phyloP scores from a whole-genome alignment of 2,888 invertebrate species.

The Dysmachus trigonus region DNA sequence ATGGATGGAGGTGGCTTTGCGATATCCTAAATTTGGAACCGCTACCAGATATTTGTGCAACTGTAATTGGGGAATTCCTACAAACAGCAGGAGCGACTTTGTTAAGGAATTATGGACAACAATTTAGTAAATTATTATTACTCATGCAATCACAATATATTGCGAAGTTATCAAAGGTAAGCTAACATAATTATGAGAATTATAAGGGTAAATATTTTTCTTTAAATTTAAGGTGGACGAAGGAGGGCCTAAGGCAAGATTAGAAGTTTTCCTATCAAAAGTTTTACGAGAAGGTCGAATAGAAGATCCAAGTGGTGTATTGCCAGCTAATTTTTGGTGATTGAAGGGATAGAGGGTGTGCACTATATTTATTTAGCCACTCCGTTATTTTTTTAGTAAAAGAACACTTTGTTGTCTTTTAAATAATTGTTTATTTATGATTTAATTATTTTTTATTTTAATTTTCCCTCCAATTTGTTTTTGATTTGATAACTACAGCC shows the following conservation, averaged over 20 bases:
- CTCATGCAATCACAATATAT: slow-evolving; percentile 75
- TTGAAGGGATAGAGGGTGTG: too few species aligned
- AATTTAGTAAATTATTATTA: slow-evolving; percentile 80
- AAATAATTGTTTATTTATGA: too few species aligned
- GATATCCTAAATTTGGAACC: slow-evolving; percentile 79
- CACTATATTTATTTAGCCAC: too few species aligned
- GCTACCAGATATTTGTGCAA: slow-evolving; percentile 82
- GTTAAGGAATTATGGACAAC: slow-evolving; percentile 74
- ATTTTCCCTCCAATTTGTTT: too few species aligned
- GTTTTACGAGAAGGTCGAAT: slow-evolving; percentile 73
- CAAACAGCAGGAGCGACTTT: slow-evolving; percentile 81
- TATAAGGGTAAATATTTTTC: slow-evolving; percentile 27
- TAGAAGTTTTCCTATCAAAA: slow-evolving; percentile 79
- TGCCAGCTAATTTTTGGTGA: slow-evolving; percentile 73
- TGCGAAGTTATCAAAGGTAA: slow-evolving; percentile 72
- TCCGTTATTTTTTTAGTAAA: too few species aligned
- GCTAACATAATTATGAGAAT: background rate
- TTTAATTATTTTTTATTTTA: too few species aligned
- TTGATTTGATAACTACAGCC: too few species aligned
- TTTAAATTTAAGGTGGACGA: slow-evolving; percentile 69
- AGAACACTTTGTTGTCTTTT: too few species aligned
- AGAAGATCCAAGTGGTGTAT: slow-evolving; percentile 72
- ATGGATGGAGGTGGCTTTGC: slow-evolving; percentile 87
- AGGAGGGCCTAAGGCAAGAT: slow-evolving; percentile 80
- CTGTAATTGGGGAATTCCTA: slow-evolving; percentile 80